Evolutionary conservation across 1,140 invertebrate genomes (phyloP), one percentile per base, ranked within the genome.

Genomic region (Akabosia matsudoensis): DNA sequence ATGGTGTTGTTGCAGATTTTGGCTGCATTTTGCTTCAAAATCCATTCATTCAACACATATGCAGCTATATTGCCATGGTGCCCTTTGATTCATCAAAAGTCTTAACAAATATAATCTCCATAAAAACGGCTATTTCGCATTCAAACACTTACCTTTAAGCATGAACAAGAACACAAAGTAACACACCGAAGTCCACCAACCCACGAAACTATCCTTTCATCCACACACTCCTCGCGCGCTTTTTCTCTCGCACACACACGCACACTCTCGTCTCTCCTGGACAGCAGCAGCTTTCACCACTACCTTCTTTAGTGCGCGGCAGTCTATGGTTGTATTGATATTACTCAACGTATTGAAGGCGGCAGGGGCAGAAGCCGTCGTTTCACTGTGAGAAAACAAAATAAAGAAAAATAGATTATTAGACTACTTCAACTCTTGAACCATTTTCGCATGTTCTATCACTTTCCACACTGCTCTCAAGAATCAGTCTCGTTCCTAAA

Each of bases 321-420:
- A 56, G 54, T 10, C 7, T 56, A 13, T 24, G 7, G 13, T 56
- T 24, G 14, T 22, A 13, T 45, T 45, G 3, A 56, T 56, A 56
- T 45, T 45, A n/a, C n/a, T 18, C 37, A 45, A 45, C 37, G 7
- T 45, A 7, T 45, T 18, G n/a, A n/a, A n/a, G n/a, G 37, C 37
- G 18, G 37, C 37, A 18, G 37, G 7, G 18, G 37, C 18, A 45
- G 37, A 18, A 7, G 37, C 18, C 37, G 37, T 56, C 10, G 54
- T 56, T 56, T 56, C 54, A 56, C 54, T 56, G 54, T 16, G 22
- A 56, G 22, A 16, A 56, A 56, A 56, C 54, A 56, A 56, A 56
- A 56, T 24, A 56, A 22, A 45, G 54, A 56, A 24, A 56, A 7
- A 45, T 45, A 45, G 37, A 45, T 45, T 7, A 45, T 45, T 45